Evolutionary conservation across 1,140 invertebrate species (phyloP), one percentile per base, ranked within the genome.

Genomic region (Tetraneura akinire): DNA sequence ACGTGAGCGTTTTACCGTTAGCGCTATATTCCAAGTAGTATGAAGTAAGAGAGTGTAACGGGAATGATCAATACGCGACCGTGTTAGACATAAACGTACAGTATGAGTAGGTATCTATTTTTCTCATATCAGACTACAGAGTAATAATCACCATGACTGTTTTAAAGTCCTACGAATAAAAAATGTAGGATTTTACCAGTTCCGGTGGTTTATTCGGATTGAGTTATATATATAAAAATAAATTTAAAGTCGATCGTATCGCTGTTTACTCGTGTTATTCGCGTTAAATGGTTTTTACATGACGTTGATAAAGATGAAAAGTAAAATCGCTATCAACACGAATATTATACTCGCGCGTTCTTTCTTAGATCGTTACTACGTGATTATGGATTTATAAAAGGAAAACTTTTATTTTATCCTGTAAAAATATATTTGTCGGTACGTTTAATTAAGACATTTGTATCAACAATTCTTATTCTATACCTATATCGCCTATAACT

Each of bases 1-100:
- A 74, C 53, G 53, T 74, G 51, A 74, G 51, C 53, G 70, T 26
- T 51, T 73, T 73, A 57, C 71, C 53, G 68, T 71, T 71, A 71
- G 16, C 68, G 18, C 8, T 47, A n/a, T 70, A 49, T 26, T 21
- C 64, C 18, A 37, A 21, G 23, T 51, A 21, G 23, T 51, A 71
- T 37, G 8, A 71, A 71, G 23, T 45, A 18, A 71, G 45, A 51
- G 14, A 49, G 47, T 71, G n/a, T 45, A 71, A 49, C 47, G 68
- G 68, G 68, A 70, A 71, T 29, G 16, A 3, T 37, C 32, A 37
- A 37, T 37, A 8, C 23, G 3, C 18, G 47, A 29, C 10, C 16
- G 14, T n/a, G 10, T 45, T 14, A 51, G 47, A 51, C 45, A 47
- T 29, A 70, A 70, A 71, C 11, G 47, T 2, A 29, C 37, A 0